phyloP scores from a whole-genome alignment of 23 tunicate genomes.

The Ascidia mentula region DNA sequence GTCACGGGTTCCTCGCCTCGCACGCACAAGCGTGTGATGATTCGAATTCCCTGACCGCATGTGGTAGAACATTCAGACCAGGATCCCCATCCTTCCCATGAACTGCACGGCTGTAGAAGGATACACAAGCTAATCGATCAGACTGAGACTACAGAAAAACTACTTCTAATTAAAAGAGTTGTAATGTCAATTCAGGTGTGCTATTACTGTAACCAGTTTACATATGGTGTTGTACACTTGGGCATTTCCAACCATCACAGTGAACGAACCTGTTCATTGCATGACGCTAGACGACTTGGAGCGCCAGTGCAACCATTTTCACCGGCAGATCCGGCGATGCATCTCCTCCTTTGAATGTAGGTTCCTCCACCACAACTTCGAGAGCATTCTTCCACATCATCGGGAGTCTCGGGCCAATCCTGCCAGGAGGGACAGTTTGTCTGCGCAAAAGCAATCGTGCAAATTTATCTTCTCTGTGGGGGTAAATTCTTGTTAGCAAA shows the following conservation, averaged over 20 bases:
- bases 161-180: too few relatives aligned
- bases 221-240: too few relatives aligned
- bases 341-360: slow-evolving; percentile 37
- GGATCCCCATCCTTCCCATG: slow-evolving; percentile 63
- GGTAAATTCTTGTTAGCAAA: too few relatives aligned
- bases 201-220: too few relatives aligned
- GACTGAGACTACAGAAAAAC: too few relatives aligned
- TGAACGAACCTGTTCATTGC: slow-evolving; percentile 59
- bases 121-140: background rate
- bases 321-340: slow-evolving; percentile 62
- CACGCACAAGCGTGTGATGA: slow-evolving; percentile 39
- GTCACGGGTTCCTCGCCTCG: slow-evolving; percentile 35
- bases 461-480: too few relatives aligned
- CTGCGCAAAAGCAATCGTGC: too few relatives aligned
- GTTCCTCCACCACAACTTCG: slow-evolving; percentile 61
- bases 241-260: too few relatives aligned
- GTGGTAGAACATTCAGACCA: slow-evolving; percentile 61
- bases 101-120: slow-evolving; percentile 42
- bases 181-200: too few relatives aligned
- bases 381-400: slow-evolving; percentile 38
- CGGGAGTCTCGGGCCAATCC: slow-evolving; percentile 41
- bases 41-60: slow-evolving; percentile 61
- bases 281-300: slow-evolving; percentile 23
- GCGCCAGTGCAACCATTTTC: slow-evolving; percentile 63
- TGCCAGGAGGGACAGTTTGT: slow-evolving; percentile 56